Evolutionary conservation across 2,113 vertebrate genomes (phyloP).

Genomic region (Machaerirhynchus nigripectus): DNA sequence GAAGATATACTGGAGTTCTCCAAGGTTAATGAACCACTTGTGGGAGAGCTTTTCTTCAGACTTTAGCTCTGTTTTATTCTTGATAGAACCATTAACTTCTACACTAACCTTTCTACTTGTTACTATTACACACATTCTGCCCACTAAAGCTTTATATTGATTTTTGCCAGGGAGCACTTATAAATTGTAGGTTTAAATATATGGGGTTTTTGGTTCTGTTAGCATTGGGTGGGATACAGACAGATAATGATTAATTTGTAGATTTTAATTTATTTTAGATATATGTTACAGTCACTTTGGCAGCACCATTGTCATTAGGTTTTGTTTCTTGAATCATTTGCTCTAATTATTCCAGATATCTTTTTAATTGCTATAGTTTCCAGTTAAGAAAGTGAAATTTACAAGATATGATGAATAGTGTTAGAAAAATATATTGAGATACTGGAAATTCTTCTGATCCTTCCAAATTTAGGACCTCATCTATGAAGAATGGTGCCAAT

Average conservation of each 20-base stretch:
- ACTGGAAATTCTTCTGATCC: not conserved
- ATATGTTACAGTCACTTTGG: not conserved
- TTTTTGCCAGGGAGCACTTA: slow-evolving; percentile 73
- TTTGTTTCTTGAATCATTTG: not conserved
- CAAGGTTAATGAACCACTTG: slow-evolving; percentile 97
- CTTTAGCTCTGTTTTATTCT: slow-evolving; percentile 89
- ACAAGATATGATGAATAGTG: not conserved
- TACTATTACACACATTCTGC: slow-evolving; percentile 87
- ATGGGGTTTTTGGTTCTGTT: slow-evolving; percentile 30
- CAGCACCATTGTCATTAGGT: not conserved
- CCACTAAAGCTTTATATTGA: slow-evolving; percentile 90
- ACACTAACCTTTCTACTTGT: slow-evolving; percentile 89
- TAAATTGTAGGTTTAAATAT: slow-evolving; percentile 76
- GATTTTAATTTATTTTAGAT: slow-evolving; percentile 34
- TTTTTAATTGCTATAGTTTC: not conserved
- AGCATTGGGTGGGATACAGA: not conserved
- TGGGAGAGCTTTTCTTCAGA: slow-evolving; percentile 88
- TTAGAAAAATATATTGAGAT: not conserved
- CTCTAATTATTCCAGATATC: not conserved
- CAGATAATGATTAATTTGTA: slow-evolving; percentile 66
- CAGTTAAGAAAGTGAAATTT: not conserved
- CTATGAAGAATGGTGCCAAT: not conserved
- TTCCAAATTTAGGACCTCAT: not conserved
- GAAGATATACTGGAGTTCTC: slow-evolving; percentile 79
- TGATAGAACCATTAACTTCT: slow-evolving; percentile 93